These are phyloP conservation scores for Diploscapter pachys DNA, from an alignment of 1,140 invertebrate genomes.

Conservation along the genomic window DNA sequence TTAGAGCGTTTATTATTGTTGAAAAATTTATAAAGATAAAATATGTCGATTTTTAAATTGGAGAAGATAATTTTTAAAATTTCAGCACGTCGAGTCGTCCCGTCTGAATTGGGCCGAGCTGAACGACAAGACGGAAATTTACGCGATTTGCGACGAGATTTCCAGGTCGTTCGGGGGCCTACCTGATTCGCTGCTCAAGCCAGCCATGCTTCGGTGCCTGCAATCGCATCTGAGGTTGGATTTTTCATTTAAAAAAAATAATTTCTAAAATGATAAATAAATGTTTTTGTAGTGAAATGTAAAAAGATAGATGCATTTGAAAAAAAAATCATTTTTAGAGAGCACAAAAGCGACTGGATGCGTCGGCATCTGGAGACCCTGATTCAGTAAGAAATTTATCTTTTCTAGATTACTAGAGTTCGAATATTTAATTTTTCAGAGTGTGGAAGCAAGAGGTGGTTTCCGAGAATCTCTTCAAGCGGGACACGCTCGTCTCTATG, in stretches of 20 bases:
- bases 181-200: slow-evolving; percentile 36
- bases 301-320: too few species aligned
- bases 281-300: too few species aligned
- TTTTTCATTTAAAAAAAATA: too few species aligned
- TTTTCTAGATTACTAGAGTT: too few species aligned
- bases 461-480: slow-evolving; percentile 14
- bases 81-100: slow-evolving; percentile 16
- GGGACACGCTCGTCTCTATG: slow-evolving; percentile 17
- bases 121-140: slow-evolving; percentile 34
- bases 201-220: slow-evolving; percentile 29
- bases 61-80: background rate
- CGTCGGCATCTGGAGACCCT: slow-evolving; percentile 12
- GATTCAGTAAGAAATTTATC: slow-evolving; percentile 22
- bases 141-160: slow-evolving; percentile 29
- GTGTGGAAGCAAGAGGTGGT: slow-evolving; percentile 16
- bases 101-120: slow-evolving; percentile 39
- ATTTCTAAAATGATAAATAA: too few species aligned
- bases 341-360: slow-evolving; percentile 15
- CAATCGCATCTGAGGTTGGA: slow-evolving; percentile 14
- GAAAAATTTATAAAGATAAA: background rate
- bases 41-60: background rate
- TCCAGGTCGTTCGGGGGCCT: slow-evolving; percentile 26
- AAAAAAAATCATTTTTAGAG: background rate
- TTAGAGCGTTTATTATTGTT: background rate
- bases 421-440: slow-evolving; percentile 17